phyloP scores from a whole-genome alignment of 2,797 vertebrate species.

The Poliocrania exsul region DNA sequence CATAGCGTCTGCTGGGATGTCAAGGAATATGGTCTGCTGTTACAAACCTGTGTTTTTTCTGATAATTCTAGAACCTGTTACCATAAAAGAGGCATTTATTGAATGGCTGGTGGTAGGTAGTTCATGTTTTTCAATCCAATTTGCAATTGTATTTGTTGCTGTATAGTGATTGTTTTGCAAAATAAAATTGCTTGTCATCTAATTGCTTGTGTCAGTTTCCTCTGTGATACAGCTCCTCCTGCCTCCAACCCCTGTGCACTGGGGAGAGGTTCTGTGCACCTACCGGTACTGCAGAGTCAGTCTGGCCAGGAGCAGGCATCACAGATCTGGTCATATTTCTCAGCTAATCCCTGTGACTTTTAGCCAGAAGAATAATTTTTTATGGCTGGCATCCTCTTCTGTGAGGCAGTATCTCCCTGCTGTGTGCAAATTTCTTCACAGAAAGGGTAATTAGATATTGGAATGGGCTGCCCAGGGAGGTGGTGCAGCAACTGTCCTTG shows the following conservation, averaged over 20 bases:
- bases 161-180: constrained; percentile 90
- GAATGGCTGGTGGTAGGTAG: constrained; percentile 87
- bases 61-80: constrained; percentile 82
- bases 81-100: constrained; percentile 82
- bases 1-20: constrained; percentile 73
- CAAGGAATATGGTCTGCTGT: constrained; percentile 70
- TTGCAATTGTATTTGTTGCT: constrained; percentile 89
- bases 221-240: background rate
- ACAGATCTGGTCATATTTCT: rapidly evolving
- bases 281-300: background rate
- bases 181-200: constrained; percentile 88
- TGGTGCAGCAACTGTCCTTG: background rate
- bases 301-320: background rate
- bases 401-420: rapidly evolving
- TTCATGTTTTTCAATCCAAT: constrained; percentile 88
- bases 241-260: no score
- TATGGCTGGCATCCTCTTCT: background rate
- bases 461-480: background rate
- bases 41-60: constrained; percentile 79
- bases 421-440: background rate
- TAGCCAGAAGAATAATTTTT: background rate
- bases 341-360: background rate
- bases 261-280: rapidly evolving
- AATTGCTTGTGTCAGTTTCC: background rate
- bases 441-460: background rate